Evolutionary conservation across 2,113 vertebrate species (phyloP), one percentile per base, ranked within the genome.

Genomic region (Larimichthys crocea): DNA sequence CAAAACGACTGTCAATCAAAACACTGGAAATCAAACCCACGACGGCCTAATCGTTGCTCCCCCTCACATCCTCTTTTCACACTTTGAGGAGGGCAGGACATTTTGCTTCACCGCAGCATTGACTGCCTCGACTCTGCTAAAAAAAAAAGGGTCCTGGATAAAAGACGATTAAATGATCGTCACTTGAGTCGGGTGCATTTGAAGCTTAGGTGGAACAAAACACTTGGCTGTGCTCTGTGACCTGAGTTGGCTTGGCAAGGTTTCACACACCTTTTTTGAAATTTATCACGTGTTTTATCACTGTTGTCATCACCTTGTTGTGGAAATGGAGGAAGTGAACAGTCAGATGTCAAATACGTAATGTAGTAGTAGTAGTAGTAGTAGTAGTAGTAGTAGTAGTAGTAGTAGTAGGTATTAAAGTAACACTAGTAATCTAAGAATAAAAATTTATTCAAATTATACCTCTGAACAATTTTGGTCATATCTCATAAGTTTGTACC

Each of bases 21-120:
- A 67, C 46, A 5, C 84, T 31, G 64, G 46, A 86, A 89, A 92
- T 90, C 72, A 86, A 89, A 86, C 52, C 67, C 71, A 88, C 56
- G 0, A 40, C 0, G 11, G 29, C 19, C 20, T 60, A 86, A 83
- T 88, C 79, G 83, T 75, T 19, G 3, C 49, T 16, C 48, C 17
- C 7, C 50, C 48, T 77, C 90, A 62, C 79, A 64, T 17, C 31
- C n/a, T 79, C 61, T 63, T 8, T 49, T 82, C 72, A 64, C 64
- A 9, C 56, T 71, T 16, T 56, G 42, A 46, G 35, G 17, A 61
- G 67, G n/a, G 22, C 48, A 15, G 52, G 31, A 26, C 35, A 59
- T 69, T 86, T 76, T 90, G 49, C 15, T 86, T 62, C 56, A 70
- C 68, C 60, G 15, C 64, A 74, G 60, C 50, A 35, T 71, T 7